Evolutionary conservation across 2,113 vertebrate genomes (phyloP).

Genomic region (Ictalurus furcatus): DNA sequence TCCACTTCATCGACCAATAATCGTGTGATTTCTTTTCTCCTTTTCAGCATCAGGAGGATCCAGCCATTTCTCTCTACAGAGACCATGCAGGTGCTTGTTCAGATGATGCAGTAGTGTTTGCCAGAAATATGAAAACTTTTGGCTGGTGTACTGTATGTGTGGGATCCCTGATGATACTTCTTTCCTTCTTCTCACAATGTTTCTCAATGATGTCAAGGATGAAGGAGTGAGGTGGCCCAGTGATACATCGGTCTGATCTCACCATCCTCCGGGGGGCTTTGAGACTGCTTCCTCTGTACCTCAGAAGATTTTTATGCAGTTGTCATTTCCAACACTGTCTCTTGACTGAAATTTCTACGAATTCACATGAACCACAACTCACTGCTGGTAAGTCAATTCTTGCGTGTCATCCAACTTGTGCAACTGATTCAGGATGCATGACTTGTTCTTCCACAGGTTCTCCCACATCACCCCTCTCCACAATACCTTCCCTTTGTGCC

Average conservation of each 20-base stretch:
- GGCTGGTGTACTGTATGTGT: constrained; percentile 19
- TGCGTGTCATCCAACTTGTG: not conserved
- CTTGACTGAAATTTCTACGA: not conserved
- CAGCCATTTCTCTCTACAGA: not conserved
- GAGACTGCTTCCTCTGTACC: not conserved
- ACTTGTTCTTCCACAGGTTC: not conserved
- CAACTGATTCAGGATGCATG: not conserved
- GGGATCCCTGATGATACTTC: constrained; percentile 9
- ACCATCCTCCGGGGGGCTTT: not conserved
- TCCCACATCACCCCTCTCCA: not conserved
- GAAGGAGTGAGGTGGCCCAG: not conserved
- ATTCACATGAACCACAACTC: not conserved
- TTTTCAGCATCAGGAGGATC: not conserved
- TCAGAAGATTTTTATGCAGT: not conserved
- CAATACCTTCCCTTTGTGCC: not conserved
- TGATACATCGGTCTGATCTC: constrained; percentile 4
- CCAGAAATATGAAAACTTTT: constrained; percentile 1
- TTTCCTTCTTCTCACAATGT: too few species aligned
- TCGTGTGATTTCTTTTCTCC: not conserved
- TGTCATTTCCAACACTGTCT: not conserved
- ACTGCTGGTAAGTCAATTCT: not conserved
- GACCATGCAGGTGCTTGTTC: not conserved
- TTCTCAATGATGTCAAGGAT: constrained; percentile 9
- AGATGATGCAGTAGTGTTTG: not conserved
- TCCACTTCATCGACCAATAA: not conserved